Conservation (phyloP, 2,113 vertebrate species). For the Myodes glareolus region DNA sequence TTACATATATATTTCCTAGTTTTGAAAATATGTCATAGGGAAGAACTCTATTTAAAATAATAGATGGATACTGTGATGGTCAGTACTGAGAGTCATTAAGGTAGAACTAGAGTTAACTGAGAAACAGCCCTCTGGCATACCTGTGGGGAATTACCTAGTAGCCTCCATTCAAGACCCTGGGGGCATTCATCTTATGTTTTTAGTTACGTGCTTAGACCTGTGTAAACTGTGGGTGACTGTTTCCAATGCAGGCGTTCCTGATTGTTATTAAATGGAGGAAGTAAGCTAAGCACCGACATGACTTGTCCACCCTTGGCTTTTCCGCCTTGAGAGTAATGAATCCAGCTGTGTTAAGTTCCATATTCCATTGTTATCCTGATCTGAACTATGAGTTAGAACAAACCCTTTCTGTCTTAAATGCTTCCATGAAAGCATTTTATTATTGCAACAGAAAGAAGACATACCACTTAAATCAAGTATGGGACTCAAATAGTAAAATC, state of each 20-base stretch:
- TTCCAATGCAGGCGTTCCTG: no score
- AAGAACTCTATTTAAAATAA: background rate
- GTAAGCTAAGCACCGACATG: background rate
- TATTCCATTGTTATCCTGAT: background rate
- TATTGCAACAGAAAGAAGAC: background rate
- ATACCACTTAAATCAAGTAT: background rate
- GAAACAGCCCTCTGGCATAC: background rate
- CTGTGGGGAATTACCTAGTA: background rate
- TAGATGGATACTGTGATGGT: background rate
- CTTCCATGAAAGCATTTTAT: background rate
- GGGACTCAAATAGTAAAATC: background rate
- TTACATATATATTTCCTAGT: background rate
- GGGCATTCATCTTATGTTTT: no score
- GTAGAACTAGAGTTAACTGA: background rate
- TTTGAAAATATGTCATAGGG: background rate
- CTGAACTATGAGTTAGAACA: background rate
- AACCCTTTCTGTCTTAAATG: background rate
- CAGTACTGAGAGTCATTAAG: background rate
- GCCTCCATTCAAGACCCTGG: background rate
- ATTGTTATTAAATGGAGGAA: background rate
- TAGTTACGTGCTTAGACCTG: background rate
- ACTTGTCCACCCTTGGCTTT: background rate
- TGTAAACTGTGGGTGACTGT: background rate
- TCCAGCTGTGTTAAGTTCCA: accelerated
- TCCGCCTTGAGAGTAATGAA: background rate